Base-by-base conservation (phyloP, 2,113 vertebrate species). In the Hassar affinis region DNA sequence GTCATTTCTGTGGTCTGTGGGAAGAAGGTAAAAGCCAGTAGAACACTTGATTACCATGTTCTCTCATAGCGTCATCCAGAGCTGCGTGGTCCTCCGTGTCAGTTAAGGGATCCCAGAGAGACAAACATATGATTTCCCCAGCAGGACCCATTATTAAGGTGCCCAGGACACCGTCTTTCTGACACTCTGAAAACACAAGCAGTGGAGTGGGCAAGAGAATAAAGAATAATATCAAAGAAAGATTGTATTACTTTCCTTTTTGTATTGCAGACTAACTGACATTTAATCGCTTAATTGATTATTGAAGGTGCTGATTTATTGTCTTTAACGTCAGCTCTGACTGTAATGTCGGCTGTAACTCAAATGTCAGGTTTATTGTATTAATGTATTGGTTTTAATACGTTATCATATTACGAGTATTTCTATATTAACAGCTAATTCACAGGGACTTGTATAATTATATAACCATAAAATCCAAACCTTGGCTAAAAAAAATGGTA, bases 111-210 rank as follows among this genome's bases (percentile, higher is more conserved):
- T 88, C 89, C 45, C 85, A 87, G 79, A 94, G 81, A 15, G 93
- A 93, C 9, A 90, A 90, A 76, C 85, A 90, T 47, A 93, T 83
- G 14, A 90, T 92, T 88, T 93, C 88, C 69, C 93, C 93, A 85
- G 93, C 91, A 81, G 93, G 93, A 89, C 85, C 88, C 84, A 90
- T 85, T 57, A 94, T 90, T 83, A 94, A 78, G 82, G 90, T 89
- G 64, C 92, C 92, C 51, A 86, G 72, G 1, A 88, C 85, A 81
- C 71, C 84, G 38, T 83, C 88, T 33, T 89, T 90, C 56, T 92
- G 88, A 80, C 89, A 89, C 81, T 93, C 94, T 91, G 81, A 78
- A 92, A 87, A 89, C 78, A 88, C 85, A 81, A 61, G 35, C 42
- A 83, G 22, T 62, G 33, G 42, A 85, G 49, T 42, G 25, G 61